phyloP scores from a whole-genome alignment of 2,113 vertebrate species.

The Albula goreensis region DNA sequence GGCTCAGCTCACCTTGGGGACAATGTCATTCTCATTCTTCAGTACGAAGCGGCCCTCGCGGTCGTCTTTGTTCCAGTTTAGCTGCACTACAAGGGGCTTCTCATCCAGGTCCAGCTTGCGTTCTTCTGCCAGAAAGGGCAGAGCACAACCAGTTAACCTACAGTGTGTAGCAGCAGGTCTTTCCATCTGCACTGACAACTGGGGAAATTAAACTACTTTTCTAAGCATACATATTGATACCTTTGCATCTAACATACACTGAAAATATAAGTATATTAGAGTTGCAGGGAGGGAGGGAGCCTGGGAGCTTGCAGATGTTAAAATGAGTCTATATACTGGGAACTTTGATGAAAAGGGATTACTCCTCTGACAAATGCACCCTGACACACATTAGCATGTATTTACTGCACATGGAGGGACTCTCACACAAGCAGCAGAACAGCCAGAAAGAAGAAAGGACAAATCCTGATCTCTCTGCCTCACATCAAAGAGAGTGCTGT shows the following conservation, averaged over 20 bases:
- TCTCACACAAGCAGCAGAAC: not conserved
- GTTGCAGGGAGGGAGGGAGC: not conserved
- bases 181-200: not conserved
- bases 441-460: not conserved
- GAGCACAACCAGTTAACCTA: slow-evolving; percentile 20
- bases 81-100: slow-evolving; percentile 95
- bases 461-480: not conserved
- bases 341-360: not conserved
- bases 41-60: slow-evolving; percentile 94
- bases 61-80: slow-evolving; percentile 99
- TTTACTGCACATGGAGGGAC: not conserved
- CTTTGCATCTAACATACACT: not conserved
- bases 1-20: slow-evolving; percentile 79
- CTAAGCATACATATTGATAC: not conserved
- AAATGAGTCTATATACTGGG: not conserved
- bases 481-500: not conserved
- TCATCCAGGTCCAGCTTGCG: slow-evolving; percentile 96
- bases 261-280: not conserved
- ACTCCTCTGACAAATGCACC: not conserved
- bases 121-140: slow-evolving; percentile 81
- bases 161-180: not conserved
- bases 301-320: not conserved
- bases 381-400: not conserved
- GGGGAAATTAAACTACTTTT: not conserved
- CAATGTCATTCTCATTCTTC: slow-evolving; percentile 95